Conservation (phyloP, 2,797 vertebrate species). For the Neostethus bicornis region DNA sequence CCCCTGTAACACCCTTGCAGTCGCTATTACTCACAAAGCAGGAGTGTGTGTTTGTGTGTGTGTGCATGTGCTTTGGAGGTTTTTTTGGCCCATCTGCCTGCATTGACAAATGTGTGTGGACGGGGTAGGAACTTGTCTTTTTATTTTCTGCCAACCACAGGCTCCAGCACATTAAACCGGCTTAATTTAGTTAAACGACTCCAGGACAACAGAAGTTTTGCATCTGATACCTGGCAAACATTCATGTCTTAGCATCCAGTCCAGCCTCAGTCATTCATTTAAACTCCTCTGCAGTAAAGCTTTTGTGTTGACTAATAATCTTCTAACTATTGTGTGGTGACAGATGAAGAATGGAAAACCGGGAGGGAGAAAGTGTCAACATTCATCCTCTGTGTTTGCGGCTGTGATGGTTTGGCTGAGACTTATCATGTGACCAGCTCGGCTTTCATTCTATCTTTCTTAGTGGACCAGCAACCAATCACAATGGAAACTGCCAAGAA, state of each 20-base stretch:
- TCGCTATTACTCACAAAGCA: constrained; percentile 71
- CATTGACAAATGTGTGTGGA: constrained; percentile 61
- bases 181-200: constrained; percentile 55
- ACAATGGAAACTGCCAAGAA: constrained; percentile 68
- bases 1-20: constrained; percentile 80
- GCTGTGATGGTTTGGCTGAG: constrained; percentile 57
- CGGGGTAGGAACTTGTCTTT: constrained; percentile 69
- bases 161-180: constrained; percentile 60
- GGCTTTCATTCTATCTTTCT: constrained; percentile 62
- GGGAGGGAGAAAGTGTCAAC: constrained; percentile 62
- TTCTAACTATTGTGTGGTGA: constrained; percentile 35
- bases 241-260: constrained; percentile 26
- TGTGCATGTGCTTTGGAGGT: constrained; percentile 33
- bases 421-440: constrained; percentile 46
- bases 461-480: constrained; percentile 61
- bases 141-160: constrained; percentile 60
- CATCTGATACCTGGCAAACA: constrained; percentile 48
- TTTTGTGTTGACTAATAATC: constrained; percentile 41
- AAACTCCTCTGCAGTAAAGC: constrained; percentile 1
- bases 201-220: constrained; percentile 37
- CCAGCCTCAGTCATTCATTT: constrained; percentile 20
- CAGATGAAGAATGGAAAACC: constrained; percentile 44
- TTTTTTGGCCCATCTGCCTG: constrained; percentile 47
- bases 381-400: constrained; percentile 70
- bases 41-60: constrained; percentile 40